Base-by-base conservation (phyloP, 2,888 invertebrate genomes). In the Nemurella pictetii region DNA sequence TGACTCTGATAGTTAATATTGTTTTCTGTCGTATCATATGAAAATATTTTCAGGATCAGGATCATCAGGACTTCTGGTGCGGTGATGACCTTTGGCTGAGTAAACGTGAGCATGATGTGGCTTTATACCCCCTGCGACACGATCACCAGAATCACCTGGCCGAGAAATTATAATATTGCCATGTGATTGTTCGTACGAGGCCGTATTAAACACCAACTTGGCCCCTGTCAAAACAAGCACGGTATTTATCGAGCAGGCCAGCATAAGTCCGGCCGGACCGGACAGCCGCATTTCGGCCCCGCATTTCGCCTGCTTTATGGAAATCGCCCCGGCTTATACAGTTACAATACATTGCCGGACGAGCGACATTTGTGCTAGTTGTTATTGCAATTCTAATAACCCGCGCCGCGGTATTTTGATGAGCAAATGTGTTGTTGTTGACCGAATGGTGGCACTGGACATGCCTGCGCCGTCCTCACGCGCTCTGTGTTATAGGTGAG, bases 361-460 rank as follows among this genome's bases (percentile, higher is more conserved):
- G 7, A 35, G 9, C 15, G n/a, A 81, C 36, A 81, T 32, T 32
- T 28, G 28, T 72, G 29, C 15, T 82, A 82, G 28, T 72, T 82
- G 82, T 82, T 82, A 82, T 72, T 82, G 72, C 72, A 82, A 82
- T 72, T 28, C 27, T 26, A 72, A 55, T 82, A 55, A 72, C 55
- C 82, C 55, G 20, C 20, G 55, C 12, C 29, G 82, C 72, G 20
- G 28, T 36, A 72, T 82, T 82, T 55, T 78, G 29, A 78, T 30
- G 78, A 27, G 75, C 26, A 15, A 75, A 75, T 28, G 9, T 55
- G 20, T 20, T 55, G 55, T 20, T 55, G 55, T 55, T 55, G 55
- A 2, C n/a, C n/a, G n/a, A n/a, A n/a, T 55, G 55, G 2, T 55
- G 55, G 20, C 55, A 32, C n/a, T n/a, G 32, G 55, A 20, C 9